Evolutionary conservation across 2,797 vertebrate genomes (phyloP).

Genomic region (Sebastes hubbsi): DNA sequence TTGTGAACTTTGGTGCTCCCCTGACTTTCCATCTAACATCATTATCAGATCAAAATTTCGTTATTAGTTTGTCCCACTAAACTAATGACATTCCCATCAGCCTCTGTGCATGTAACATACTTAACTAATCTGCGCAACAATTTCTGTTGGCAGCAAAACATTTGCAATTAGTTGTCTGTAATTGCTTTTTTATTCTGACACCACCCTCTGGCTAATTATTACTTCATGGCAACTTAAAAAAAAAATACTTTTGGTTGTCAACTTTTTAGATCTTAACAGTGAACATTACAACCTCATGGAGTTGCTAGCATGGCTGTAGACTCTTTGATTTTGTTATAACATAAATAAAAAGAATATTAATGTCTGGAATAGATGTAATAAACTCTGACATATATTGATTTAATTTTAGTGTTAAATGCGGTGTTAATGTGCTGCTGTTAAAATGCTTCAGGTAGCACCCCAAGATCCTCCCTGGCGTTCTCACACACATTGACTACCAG

Average conservation of each 20-base stretch:
- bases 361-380: neutral
- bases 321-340: neutral
- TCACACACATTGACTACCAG: conserved; percentile 29
- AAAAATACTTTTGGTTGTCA: neutral
- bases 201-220: neutral
- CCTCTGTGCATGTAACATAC: neutral
- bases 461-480: conserved; percentile 27
- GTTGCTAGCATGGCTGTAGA: neutral
- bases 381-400: neutral
- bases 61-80: neutral
- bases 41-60: neutral
- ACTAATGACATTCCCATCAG: neutral
- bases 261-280: neutral
- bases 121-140: neutral
- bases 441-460: conserved; percentile 38
- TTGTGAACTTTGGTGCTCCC: neutral
- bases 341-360: neutral
- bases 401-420: neutral
- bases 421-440: conserved; percentile 3
- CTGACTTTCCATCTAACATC: neutral
- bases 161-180: neutral
- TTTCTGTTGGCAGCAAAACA: neutral
- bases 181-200: neutral
- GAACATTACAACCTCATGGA: no score
- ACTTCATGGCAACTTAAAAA: neutral